Percentiles rank a stretch among this genome's conserved stretches.
Conservation (phyloP, 2,888 invertebrate species). For the Caenorhabditis auriculariae region DNA sequence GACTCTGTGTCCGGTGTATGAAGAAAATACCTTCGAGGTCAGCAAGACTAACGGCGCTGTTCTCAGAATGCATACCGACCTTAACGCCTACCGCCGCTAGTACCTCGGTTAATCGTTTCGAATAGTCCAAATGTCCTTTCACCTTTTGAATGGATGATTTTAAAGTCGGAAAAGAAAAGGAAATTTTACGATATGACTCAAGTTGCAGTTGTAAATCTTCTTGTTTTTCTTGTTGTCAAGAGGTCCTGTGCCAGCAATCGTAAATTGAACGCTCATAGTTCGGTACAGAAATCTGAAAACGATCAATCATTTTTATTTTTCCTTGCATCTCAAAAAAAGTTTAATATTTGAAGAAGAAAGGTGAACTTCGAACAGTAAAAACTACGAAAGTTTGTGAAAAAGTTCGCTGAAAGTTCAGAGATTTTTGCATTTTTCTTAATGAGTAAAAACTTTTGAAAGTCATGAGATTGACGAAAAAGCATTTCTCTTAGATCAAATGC, state of each 20-base stretch:
- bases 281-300: constrained; percentile 70
- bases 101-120: constrained; percentile 56
- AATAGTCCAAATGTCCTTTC: constrained; percentile 61
- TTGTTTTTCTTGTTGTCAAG: constrained; percentile 66
- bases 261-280: constrained; percentile 71
- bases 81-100: constrained; percentile 54
- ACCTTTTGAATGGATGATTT: constrained; percentile 33
- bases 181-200: constrained; percentile 69
- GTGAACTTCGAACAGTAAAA: neutral
- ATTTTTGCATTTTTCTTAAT: neutral
- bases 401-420: neutral
- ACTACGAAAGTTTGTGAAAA: no score
- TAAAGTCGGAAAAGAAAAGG: neutral
- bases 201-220: constrained; percentile 71
- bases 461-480: no score
- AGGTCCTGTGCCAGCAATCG: constrained; percentile 72
- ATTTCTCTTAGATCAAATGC: no score
- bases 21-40: constrained; percentile 16
- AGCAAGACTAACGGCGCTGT: constrained; percentile 18
- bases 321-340: neutral
- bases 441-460: no score
- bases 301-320: neutral
- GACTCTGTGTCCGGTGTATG: no score
- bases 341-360: no score
- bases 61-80: constrained; percentile 30